Evolutionary conservation across 1,140 invertebrate genomes (phyloP), one percentile per base, ranked within the genome.

Genomic region (Meloidogyne floridensis): DNA sequence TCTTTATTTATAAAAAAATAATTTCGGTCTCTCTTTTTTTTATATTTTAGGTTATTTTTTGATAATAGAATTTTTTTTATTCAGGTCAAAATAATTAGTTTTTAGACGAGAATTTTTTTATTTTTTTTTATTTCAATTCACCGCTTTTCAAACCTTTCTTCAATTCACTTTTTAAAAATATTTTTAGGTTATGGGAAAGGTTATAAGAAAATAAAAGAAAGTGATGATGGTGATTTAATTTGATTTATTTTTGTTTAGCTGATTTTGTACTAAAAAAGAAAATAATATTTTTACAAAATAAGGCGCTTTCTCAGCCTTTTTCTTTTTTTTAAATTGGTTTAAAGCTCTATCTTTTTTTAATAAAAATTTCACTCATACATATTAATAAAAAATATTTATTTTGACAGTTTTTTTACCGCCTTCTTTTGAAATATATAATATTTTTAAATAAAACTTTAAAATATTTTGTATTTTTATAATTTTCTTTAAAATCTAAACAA

Each of bases 171-270:
- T 65, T 59, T n/a, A 15, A 59, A 15, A 15, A 15, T 15, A 59
- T 59, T 65, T 65, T 65, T 65, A n/a, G 59, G 59, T 15, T 8
- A 65, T 65, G 59, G 59, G 59, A 65, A 65, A 65, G 59, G 59
- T 65, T 65, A 65, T 65, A 65, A 65, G 5, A 65, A 65, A 6
- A 65, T 6, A n/a, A 65, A 65, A 15, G 15, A n/a, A 65, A 65
- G n/a, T 4, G n/a, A n/a, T 65, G 15, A n/a, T n/a, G 32, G 1
- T 32, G n/a, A n/a, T 65, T 65, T n/a, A 59, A 15, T 59, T 59
- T 59, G 13, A 59, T 65, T n/a, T 32, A 32, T 32, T 65, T 65
- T 65, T 65, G 15, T 65, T 65, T 65, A 4, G 15, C 59, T 15
- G 59, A 65, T 47, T 47, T 47, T 47, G 32, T 32, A 32, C 32